Evolutionary conservation across 1,140 invertebrate genomes (phyloP).

Genomic region (Pentalonia nigronervosa): DNA sequence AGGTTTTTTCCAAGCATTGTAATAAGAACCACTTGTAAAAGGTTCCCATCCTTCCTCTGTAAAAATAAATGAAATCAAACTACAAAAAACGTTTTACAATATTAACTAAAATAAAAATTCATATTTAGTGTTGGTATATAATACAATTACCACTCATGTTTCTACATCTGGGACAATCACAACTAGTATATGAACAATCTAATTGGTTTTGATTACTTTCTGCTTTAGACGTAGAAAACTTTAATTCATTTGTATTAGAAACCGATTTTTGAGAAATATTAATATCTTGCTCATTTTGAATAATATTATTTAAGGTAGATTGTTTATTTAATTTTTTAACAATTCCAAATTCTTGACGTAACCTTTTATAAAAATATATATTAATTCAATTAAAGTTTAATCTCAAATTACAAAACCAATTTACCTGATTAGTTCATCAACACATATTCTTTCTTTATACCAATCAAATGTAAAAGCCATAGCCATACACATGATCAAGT

Average conservation of each 20-base stretch:
- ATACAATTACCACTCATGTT: slow-evolving; percentile 54
- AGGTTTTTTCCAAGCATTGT: slow-evolving; percentile 81
- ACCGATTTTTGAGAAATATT: background rate
- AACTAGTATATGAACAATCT: background rate
- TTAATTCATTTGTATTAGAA: slow-evolving; percentile 1
- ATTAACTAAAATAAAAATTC: background rate
- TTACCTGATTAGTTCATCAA: slow-evolving; percentile 67
- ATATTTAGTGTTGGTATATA: slow-evolving; percentile 1
- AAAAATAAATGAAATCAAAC: slow-evolving; percentile 44
- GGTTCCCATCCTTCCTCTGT: slow-evolving; percentile 74
- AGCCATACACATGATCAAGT: slow-evolving; percentile 33
- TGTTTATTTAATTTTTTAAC: slow-evolving; percentile 53
- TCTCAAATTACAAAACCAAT: slow-evolving; percentile 18
- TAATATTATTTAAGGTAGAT: background rate
- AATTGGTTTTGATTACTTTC: slow-evolving; percentile 22
- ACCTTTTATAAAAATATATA: slow-evolving; percentile 12
- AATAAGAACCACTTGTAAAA: slow-evolving; percentile 80
- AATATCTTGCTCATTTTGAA: background rate
- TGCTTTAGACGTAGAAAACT: background rate
- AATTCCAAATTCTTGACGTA: slow-evolving; percentile 57
- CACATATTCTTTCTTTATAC: slow-evolving; percentile 67
- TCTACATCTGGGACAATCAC: slow-evolving; percentile 55
- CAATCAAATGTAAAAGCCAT: slow-evolving; percentile 66
- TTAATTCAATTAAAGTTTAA: background rate
- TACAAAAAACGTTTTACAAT: background rate